Evolutionary conservation across 2,797 vertebrate species (phyloP).

Genomic region (Gila robusta): DNA sequence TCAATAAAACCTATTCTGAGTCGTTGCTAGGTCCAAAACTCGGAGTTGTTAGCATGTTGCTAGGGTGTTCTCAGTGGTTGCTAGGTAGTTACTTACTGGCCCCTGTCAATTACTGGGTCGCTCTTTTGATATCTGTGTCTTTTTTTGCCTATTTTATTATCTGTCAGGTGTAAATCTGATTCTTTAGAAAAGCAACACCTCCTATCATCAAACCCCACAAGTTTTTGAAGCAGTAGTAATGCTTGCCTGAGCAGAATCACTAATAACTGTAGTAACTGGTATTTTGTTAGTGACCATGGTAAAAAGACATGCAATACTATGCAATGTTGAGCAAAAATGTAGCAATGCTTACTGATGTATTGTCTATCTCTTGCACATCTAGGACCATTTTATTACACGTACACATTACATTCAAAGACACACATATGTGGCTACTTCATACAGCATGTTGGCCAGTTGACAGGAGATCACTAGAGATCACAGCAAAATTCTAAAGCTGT

Average conservation of each 20-base stretch:
- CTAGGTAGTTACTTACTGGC: not conserved
- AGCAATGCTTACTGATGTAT: not conserved
- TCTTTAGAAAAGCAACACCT: not conserved
- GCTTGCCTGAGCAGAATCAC: not conserved
- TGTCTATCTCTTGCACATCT: not conserved
- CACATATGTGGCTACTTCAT: conserved; percentile 45
- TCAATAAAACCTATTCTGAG: not conserved
- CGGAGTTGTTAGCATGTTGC: not conserved
- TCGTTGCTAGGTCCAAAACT: not conserved
- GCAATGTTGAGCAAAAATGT: not conserved
- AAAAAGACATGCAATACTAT: not conserved
- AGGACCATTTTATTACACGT: conserved; percentile 3
- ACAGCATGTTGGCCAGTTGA: conserved; percentile 39
- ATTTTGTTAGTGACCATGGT: conserved; percentile 11
- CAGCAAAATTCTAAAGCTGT: conserved; percentile 34
- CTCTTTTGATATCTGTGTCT: too few species aligned
- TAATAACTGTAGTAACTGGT: not conserved
- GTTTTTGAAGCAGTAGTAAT: not conserved
- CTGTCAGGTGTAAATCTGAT: not conserved
- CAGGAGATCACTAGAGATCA: conserved; percentile 31
- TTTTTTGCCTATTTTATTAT: not conserved
- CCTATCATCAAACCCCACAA: too few species aligned
- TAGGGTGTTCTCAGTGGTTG: not conserved
- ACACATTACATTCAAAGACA: not conserved
- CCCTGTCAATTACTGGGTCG: not conserved